Percentiles rank a stretch among this genome's conserved stretches.
Evolutionary conservation across 1,140 invertebrate genomes (phyloP).

Genomic region (Limonius californicus): DNA sequence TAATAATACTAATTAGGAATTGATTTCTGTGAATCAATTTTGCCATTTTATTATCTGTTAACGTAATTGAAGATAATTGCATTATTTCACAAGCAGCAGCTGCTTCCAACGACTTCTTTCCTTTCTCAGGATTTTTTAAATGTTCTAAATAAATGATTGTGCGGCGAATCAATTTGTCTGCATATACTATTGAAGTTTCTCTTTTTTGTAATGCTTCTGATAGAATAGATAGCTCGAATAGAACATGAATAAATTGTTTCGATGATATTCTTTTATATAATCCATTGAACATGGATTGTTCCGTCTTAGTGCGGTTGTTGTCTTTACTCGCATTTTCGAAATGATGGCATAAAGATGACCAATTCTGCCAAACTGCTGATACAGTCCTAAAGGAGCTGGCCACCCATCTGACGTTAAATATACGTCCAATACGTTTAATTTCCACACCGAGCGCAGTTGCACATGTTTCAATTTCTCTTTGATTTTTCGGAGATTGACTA

Average conservation of each 20-base stretch:
- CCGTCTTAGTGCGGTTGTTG: not conserved
- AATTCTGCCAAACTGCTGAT: not conserved
- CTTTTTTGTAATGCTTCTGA: not conserved
- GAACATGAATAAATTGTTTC: not conserved
- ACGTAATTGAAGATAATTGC: conserved; percentile 4
- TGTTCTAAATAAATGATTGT: conserved; percentile 15
- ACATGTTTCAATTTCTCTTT: no score
- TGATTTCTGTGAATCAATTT: conserved; percentile 15
- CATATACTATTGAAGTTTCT: not conserved
- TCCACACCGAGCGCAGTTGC: no score
- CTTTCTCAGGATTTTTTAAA: conserved; percentile 7
- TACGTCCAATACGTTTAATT: no score
- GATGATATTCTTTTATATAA: not conserved
- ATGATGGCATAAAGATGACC: not conserved
- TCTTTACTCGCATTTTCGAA: not conserved
- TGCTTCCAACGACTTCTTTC: not conserved
- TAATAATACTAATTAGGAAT: conserved; percentile 6
- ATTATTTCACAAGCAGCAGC: conserved; percentile 4
- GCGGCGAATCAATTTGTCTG: conserved; percentile 11
- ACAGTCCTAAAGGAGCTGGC: not conserved
- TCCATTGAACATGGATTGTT: not conserved
- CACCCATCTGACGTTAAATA: not conserved
- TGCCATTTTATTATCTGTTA: conserved; percentile 16
- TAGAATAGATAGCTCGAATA: not conserved
- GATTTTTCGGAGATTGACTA: no score